Conservation (phyloP, 2,888 invertebrate species). For the Junonia oenone region DNA sequence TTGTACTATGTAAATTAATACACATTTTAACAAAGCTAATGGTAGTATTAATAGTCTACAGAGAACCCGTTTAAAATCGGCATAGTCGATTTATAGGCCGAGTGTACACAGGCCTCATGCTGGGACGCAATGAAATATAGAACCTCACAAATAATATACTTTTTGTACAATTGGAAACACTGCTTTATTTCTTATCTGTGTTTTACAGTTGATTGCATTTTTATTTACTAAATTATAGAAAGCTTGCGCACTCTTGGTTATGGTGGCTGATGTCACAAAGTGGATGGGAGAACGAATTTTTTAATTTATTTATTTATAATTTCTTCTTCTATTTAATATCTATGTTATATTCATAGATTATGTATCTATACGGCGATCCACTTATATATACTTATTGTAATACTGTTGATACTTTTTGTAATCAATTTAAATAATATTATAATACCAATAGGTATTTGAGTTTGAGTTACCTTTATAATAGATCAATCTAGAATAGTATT, state of each 20-base stretch:
- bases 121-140: background rate
- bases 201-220: background rate
- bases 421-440: no score
- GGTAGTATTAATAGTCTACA: background rate
- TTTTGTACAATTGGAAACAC: background rate
- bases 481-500: no score
- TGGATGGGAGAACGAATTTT: no score
- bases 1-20: background rate
- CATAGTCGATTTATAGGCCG: background rate
- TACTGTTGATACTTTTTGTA: no score
- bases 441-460: no score
- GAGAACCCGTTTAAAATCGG: background rate
- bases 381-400: no score
- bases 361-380: no score
- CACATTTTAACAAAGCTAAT: background rate
- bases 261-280: background rate
- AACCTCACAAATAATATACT: background rate
- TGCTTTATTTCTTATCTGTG: background rate
- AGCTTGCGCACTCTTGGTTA: background rate
- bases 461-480: no score
- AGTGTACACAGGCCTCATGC: background rate
- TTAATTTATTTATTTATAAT: no score
- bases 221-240: background rate
- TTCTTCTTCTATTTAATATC: no score
- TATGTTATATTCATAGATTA: no score